phyloP scores from a whole-genome alignment of 2,888 invertebrate species.

The Brenthis ino region DNA sequence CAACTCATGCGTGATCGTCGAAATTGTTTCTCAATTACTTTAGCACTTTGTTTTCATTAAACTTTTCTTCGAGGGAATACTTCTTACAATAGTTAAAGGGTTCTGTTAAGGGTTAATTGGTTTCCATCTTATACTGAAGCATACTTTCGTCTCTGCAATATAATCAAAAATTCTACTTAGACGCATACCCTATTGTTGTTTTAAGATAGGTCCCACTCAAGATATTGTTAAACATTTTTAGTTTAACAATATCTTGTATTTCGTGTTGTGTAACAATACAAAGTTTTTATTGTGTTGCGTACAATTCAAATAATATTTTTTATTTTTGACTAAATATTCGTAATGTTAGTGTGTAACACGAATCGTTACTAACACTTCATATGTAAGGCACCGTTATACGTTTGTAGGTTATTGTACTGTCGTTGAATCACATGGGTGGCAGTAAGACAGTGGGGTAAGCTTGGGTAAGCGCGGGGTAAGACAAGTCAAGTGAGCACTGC shows the following conservation, averaged over 20 bases:
- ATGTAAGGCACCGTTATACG: constrained; percentile 34
- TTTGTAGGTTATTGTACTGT: constrained; percentile 43
- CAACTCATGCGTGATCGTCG: constrained; percentile 78
- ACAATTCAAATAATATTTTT: no score
- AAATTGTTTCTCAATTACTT: constrained; percentile 81
- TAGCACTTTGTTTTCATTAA: constrained; percentile 76
- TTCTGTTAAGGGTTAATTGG: constrained; percentile 37
- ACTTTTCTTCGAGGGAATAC: constrained; percentile 60
- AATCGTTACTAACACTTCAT: constrained; percentile 9
- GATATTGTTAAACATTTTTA: background rate
- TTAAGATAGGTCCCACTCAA: background rate
- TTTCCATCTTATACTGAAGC: constrained; percentile 31
- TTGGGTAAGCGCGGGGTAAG: constrained; percentile 73
- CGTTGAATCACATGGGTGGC: constrained; percentile 59
- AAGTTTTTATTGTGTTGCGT: no score
- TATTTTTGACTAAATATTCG: no score
- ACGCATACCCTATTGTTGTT: background rate
- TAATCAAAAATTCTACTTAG: constrained; percentile 7
- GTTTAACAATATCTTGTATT: no score
- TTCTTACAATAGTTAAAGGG: constrained; percentile 44
- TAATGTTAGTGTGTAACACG: background rate
- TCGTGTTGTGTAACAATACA: no score
- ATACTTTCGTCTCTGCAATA: constrained; percentile 30
- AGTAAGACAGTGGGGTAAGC: constrained; percentile 77
- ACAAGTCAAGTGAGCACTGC: constrained; percentile 67